Base-by-base conservation (phyloP, 53 echinoderm and acorn worm genomes). In the Mesocentrotus franciscanus region DNA sequence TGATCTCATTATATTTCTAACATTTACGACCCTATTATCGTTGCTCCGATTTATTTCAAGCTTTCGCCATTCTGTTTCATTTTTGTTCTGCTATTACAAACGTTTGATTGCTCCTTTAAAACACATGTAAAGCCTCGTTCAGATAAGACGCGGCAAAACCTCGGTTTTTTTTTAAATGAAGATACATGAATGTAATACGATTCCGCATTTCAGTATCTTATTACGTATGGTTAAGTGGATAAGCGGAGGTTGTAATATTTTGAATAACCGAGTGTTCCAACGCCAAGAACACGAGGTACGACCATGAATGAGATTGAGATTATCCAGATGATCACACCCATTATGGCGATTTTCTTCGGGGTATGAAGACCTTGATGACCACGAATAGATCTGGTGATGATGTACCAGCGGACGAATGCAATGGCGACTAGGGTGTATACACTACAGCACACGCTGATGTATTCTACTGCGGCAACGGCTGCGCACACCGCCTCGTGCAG, bases 351-450 rank as follows among this genome's bases (percentile, higher is more conserved):
- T 18, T 36, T 85, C 55, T 55, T 49, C 15, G 85, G 39, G 12
- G 85, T 85, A 24, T 85, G 85, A 85, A 85, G 5, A 7, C 85
- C 85, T 42, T 55, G 85, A 20, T 55, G 85, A 36, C 85, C 85
- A 36, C 55, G 85, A n/a, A 85, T 55, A 22, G 85, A 85, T n/a
- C 42, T 85, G 39, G 85, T 85, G 49, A 85, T 85, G 85, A 85
- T 49, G 22, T 85, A 85, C 42, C 85, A 85, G 0, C 78, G 26
- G 26, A 32, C 29, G 29, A 34, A 78, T 32, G 30, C 30, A 9
- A 75, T 75, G 7, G 30, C 81, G 6, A 81, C 35, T 16, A 81
- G 35, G 26, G 35, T 17, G 14, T 17, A 2, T 36, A 36, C 35
- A 39, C 81, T 81, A 42, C 81, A 81, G 39, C 81, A 81, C 0